phyloP scores from a whole-genome alignment of 1,140 invertebrate species.

The Lasioglossum albipes region DNA sequence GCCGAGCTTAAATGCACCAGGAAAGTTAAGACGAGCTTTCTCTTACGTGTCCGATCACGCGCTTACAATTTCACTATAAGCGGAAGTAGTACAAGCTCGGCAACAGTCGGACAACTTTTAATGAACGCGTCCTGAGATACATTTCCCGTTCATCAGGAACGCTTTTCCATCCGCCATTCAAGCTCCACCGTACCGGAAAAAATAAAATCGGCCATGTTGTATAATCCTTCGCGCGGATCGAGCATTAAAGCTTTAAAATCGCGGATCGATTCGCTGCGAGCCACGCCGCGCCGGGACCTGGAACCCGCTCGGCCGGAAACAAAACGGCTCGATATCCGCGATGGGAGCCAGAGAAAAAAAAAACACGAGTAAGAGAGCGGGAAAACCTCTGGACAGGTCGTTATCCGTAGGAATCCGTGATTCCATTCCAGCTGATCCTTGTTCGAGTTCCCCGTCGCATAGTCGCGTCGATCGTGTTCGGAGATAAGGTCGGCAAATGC shows the following conservation, averaged over 20 bases:
- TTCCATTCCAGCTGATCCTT: neutral
- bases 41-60: too few species aligned
- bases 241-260: conserved; percentile 7
- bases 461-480: neutral
- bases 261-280: neutral
- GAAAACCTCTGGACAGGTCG: neutral
- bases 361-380: neutral
- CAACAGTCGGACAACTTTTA: neutral
- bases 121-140: neutral
- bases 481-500: neutral
- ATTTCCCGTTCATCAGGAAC: neutral
- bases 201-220: neutral
- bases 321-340: conserved; percentile 3
- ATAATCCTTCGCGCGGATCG: neutral
- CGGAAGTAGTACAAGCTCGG: neutral
- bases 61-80: too few species aligned
- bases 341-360: neutral
- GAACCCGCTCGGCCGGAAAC: neutral
- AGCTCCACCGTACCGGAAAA: neutral
- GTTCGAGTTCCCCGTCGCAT: too few species aligned
- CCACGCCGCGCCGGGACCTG: too few species aligned
- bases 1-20: too few species aligned
- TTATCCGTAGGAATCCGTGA: conserved; percentile 3
- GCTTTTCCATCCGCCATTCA: neutral
- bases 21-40: too few species aligned